These are phyloP conservation scores for Xenopus laevis DNA, from an alignment of 2,113 vertebrate genomes.

Conservation along the genomic window DNA sequence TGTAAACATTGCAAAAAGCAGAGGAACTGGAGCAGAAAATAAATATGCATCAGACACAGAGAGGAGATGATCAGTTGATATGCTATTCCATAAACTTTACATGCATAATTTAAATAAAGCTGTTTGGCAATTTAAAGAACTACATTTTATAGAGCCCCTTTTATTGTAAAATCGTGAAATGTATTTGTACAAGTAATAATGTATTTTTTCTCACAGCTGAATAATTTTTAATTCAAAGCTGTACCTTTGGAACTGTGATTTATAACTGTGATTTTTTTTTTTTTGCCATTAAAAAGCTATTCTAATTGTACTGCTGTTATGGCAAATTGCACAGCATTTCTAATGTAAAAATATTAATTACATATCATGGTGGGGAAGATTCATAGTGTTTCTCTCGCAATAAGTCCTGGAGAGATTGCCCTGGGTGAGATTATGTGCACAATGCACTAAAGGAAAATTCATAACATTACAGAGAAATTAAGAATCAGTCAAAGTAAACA, in stretches of 20 bases:
- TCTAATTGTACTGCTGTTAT: slow-evolving; percentile 42
- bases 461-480: slow-evolving; percentile 15
- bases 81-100: slow-evolving; percentile 52
- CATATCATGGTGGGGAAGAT: slow-evolving; percentile 32
- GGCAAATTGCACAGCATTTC: slow-evolving; percentile 40
- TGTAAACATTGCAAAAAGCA: slow-evolving; percentile 53
- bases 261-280: slow-evolving; percentile 32
- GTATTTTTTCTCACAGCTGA: slow-evolving; percentile 33
- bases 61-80: slow-evolving; percentile 53
- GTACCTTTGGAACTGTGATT: slow-evolving; percentile 40
- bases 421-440: slow-evolving; percentile 16
- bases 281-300: slow-evolving; percentile 45
- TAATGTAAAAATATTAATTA: slow-evolving; percentile 40
- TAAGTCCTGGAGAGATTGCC: slow-evolving; percentile 29
- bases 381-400: slow-evolving; percentile 35
- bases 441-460: slow-evolving; percentile 9
- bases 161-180: slow-evolving; percentile 50
- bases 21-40: slow-evolving; percentile 58
- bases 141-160: slow-evolving; percentile 34
- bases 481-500: slow-evolving; percentile 18
- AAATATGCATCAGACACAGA: slow-evolving; percentile 57
- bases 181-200: slow-evolving; percentile 49
- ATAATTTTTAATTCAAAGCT: slow-evolving; percentile 42
- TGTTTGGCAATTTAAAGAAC: slow-evolving; percentile 47
- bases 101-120: slow-evolving; percentile 54